Evolutionary conservation across 2,113 vertebrate species (phyloP), one percentile per base, ranked within the genome.

Genomic region (Xenopus tropicalis): DNA sequence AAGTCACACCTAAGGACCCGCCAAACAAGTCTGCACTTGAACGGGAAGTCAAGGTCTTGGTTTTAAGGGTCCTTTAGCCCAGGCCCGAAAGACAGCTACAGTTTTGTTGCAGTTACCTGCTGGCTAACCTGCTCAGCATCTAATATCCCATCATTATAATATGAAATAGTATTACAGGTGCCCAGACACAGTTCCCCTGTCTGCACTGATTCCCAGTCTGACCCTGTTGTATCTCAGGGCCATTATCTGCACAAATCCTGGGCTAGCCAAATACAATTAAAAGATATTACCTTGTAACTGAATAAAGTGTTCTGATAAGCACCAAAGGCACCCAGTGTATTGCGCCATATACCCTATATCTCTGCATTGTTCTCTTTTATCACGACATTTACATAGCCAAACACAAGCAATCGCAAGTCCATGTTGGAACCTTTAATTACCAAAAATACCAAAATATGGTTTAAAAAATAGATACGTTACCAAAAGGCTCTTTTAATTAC

Each of bases 271-370:
- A 82, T 19, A 76, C 81, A 78, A 46, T 8, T 46, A 77, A 80
- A 78, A 77, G 79, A 81, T 81, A 78, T 71, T 71, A 65, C 25
- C n/a, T 44, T 83, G 78, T 79, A 37, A 54, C 72, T 77, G 44
- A 21, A 37, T 37, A 56, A 0, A 0, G 37, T 65, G 37, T 68
- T 75, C 77, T 80, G 69, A 73, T 76, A 77, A 83, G 75, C 57
- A 64, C 20, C 17, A 37, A 37, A 37, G 29, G 29, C 29, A 4
- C 25, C 29, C 48, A 52, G 6, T 16, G 19, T 52, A 52, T 1
- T 52, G 48, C 14, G 14, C 19, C 14, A 52, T 52, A 52, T 16
- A 52, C 6, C 19, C 48, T 4, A 52, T 9, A 52, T 52, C 20
- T 22, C 46, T 66, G 20, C 43, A 66, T 44, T 66, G 43, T 46